These are phyloP conservation scores for Lottia gigantea DNA, from an alignment of 2,888 invertebrate species.

Conservation along the genomic window DNA sequence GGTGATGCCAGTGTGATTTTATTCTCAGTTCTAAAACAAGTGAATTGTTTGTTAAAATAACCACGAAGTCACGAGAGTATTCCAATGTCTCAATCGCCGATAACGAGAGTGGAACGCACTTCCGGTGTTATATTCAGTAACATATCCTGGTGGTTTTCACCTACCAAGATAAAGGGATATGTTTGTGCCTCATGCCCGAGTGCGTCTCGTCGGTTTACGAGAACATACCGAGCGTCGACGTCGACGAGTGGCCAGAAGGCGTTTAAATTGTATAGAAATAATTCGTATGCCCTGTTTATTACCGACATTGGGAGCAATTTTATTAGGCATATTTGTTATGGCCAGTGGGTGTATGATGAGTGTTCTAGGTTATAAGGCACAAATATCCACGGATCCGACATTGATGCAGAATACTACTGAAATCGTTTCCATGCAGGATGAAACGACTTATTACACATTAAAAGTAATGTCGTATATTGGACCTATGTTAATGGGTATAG, in stretches of 20 bases:
- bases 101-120: not conserved
- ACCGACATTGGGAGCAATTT: conserved; percentile 34
- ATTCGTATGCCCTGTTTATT: conserved; percentile 40
- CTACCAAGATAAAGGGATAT: conserved; percentile 15
- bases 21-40: too few species aligned
- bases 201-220: conserved; percentile 36
- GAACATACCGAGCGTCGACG: conserved; percentile 8
- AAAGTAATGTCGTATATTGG: conserved; percentile 87
- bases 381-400: conserved; percentile 28
- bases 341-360: conserved; percentile 46
- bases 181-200: conserved; percentile 42
- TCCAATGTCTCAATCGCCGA: conserved; percentile 2
- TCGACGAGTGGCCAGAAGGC: conserved; percentile 27
- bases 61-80: not conserved
- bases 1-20: too few species aligned
- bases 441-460: conserved; percentile 26
- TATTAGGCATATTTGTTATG: conserved; percentile 32
- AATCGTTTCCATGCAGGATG: not conserved
- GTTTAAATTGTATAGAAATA: conserved; percentile 36
- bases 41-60: too few species aligned
- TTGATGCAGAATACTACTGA: conserved; percentile 16
- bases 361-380: conserved; percentile 46
- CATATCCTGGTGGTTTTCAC: not conserved
- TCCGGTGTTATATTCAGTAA: not conserved
- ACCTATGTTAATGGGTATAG: conserved; percentile 96